A percentile compares a stretch with the other conserved stretches of the same genome.
Evolutionary conservation across 2,888 invertebrate species (phyloP).

Genomic region (Yponomeuta cagnagella): DNA sequence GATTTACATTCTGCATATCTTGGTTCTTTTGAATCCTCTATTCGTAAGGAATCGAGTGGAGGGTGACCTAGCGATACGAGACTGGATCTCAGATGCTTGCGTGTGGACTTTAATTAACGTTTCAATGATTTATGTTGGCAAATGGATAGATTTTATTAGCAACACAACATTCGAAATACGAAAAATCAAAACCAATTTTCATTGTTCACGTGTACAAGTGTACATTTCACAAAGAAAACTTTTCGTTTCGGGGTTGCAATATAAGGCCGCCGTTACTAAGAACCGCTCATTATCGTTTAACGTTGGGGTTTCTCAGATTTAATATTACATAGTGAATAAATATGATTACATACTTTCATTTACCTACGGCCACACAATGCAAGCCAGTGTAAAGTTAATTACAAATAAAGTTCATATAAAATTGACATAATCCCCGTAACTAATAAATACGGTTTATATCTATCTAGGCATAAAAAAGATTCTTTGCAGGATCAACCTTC

Average conservation of each 20-base stretch:
- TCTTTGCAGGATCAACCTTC: background rate
- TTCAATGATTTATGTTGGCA: too few species aligned
- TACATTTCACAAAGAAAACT: background rate
- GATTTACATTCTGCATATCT: too few species aligned
- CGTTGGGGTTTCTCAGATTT: background rate
- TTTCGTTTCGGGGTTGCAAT: background rate
- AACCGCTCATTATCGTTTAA: background rate
- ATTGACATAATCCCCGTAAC: constrained; percentile 1
- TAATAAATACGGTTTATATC: background rate
- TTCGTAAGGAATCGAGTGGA: too few species aligned
- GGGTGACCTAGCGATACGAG: too few species aligned
- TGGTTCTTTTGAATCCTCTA: too few species aligned
- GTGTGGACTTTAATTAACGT: too few species aligned
- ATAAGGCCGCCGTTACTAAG: background rate
- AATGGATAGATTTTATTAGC: too few species aligned
- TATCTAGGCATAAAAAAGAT: background rate
- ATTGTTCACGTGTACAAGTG: background rate
- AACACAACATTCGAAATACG: too few species aligned
- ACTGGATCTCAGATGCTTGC: too few species aligned
- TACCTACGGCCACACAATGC: background rate
- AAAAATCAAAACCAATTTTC: too few species aligned
- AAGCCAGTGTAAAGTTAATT: constrained; percentile 2
- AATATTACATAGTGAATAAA: background rate
- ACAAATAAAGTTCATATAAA: constrained; percentile 7
- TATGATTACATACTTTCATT: background rate